phyloP scores from a whole-genome alignment of 2,797 vertebrate genomes.

The Microhierax caerulescens region DNA sequence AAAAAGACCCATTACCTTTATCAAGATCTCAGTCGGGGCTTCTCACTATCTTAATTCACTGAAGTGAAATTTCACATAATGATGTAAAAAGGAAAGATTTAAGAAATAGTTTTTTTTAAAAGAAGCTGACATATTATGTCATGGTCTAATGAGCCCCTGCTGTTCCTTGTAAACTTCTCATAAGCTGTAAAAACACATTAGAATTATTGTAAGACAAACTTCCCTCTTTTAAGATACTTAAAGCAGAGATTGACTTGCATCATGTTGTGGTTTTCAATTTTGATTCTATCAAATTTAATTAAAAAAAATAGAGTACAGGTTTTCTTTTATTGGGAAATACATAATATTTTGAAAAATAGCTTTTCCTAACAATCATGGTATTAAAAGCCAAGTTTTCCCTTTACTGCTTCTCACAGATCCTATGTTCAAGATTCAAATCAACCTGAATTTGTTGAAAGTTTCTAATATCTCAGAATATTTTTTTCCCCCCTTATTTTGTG shows the following conservation, averaged over 20 bases:
- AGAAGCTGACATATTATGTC: background rate
- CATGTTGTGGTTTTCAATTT: background rate
- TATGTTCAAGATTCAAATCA: background rate
- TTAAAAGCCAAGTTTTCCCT: background rate
- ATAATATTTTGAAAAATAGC: background rate
- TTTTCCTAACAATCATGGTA: background rate
- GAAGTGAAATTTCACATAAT: background rate
- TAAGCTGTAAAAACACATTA: background rate
- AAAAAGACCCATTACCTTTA: background rate
- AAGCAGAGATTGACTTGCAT: background rate
- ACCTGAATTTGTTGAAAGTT: background rate
- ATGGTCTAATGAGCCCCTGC: background rate
- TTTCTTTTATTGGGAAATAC: background rate
- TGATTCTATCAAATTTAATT: background rate
- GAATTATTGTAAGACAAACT: background rate
- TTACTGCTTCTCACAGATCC: background rate
- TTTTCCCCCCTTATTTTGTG: background rate
- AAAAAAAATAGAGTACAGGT: background rate
- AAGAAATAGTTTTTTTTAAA: background rate
- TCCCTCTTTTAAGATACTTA: background rate
- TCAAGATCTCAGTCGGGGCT: background rate
- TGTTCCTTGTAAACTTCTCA: background rate
- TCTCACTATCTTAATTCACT: background rate
- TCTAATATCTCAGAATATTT: background rate
- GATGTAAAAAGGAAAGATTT: background rate